Evolutionary conservation across 2,888 invertebrate genomes (phyloP).

Genomic region (Selenia dentaria): DNA sequence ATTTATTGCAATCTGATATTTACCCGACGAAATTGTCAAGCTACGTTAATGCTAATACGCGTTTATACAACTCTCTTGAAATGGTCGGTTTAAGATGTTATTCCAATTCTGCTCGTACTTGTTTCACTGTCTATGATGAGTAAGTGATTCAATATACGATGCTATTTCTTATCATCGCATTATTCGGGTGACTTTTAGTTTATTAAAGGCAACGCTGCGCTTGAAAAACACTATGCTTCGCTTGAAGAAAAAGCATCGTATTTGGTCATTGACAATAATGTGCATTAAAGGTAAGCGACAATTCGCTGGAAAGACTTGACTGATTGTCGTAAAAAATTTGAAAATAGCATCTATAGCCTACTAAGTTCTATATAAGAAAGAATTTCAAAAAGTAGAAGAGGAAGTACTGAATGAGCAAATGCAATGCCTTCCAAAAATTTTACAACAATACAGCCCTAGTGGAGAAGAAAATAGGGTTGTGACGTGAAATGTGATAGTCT

Average conservation of each 20-base stretch:
- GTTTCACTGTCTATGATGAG: slow-evolving; percentile 80
- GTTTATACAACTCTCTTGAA: slow-evolving; percentile 7
- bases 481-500: neutral
- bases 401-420: slow-evolving; percentile 80
- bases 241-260: neutral
- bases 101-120: slow-evolving; percentile 44
- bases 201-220: too few relatives aligned
- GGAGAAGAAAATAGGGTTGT: neutral
- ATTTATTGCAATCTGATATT: slow-evolving; percentile 77
- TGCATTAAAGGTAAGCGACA: slow-evolving; percentile 20
- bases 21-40: slow-evolving; percentile 55
- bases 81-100: slow-evolving; percentile 15
- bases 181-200: neutral
- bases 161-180: neutral
- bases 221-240: too few relatives aligned
- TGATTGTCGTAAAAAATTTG: slow-evolving; percentile 12
- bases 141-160: slow-evolving; percentile 24
- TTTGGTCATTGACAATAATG: slow-evolving; percentile 49
- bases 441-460: slow-evolving; percentile 39
- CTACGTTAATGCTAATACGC: slow-evolving; percentile 34
- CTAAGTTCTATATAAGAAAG: slow-evolving; percentile 51
- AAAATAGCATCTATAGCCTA: slow-evolving; percentile 11
- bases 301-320: slow-evolving; percentile 9
- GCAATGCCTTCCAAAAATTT: slow-evolving; percentile 63
- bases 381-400: slow-evolving; percentile 64